A percentile compares a stretch with the other conserved stretches of the same genome.
Conservation (phyloP, 2,888 invertebrate genomes). For the Camptogramma bilineatum region DNA sequence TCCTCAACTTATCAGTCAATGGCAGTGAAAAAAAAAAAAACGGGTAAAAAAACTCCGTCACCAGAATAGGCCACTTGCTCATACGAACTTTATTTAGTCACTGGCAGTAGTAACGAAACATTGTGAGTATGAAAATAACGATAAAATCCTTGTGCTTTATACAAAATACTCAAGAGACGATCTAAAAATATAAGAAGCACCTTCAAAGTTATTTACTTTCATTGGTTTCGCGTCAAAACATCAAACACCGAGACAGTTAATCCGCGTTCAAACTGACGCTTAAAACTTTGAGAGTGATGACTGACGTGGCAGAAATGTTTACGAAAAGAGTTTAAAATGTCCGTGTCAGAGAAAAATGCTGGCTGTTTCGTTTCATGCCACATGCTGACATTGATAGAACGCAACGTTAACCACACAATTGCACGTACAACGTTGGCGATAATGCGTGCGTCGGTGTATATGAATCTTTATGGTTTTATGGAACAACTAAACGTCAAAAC, state of each 20-base stretch:
- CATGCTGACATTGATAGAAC: not conserved
- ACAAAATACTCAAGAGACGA: no score
- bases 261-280: not conserved
- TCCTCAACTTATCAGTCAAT: no score
- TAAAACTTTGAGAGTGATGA: not conserved
- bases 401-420: not conserved
- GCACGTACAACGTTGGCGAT: not conserved
- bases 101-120: no score
- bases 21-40: no score
- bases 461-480: not conserved
- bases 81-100: no score
- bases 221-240: constrained; percentile 3
- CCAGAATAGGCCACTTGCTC: no score
- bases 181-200: not conserved
- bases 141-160: no score
- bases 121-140: no score
- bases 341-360: not conserved
- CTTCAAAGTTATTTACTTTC: not conserved
- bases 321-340: not conserved
- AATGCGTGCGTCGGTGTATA: not conserved
- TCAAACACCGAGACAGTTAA: not conserved
- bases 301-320: not conserved
- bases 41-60: no score
- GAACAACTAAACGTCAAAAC: no score
- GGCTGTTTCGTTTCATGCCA: not conserved